Conservation (phyloP, 2,113 vertebrate genomes). For the Zosterops borbonicus region DNA sequence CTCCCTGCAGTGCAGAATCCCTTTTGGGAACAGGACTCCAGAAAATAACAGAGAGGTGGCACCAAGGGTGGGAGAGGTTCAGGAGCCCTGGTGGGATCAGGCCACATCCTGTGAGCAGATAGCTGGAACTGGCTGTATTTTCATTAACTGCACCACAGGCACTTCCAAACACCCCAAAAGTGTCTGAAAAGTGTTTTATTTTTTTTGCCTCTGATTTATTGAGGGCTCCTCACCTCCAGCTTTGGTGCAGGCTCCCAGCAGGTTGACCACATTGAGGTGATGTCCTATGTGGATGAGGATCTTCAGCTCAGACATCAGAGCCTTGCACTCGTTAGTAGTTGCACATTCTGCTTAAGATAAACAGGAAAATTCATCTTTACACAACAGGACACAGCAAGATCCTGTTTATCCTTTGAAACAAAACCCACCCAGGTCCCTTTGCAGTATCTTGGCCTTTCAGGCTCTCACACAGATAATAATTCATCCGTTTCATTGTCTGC, state of each 20-base stretch:
- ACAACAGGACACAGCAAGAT: slow-evolving; percentile 65
- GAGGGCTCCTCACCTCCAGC: slow-evolving; percentile 82
- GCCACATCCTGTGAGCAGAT: background rate
- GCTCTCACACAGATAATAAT: slow-evolving; percentile 46
- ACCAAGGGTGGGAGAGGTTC: background rate
- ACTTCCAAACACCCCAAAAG: background rate
- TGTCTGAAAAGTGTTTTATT: background rate
- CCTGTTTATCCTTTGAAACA: slow-evolving; percentile 67
- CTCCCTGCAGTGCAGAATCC: background rate
- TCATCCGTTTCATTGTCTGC: slow-evolving; percentile 43
- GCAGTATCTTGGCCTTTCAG: slow-evolving; percentile 36
- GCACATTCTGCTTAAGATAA: slow-evolving; percentile 84
- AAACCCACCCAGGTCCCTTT: slow-evolving; percentile 26
- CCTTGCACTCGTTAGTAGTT: slow-evolving; percentile 90
- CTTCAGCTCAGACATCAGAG: slow-evolving; percentile 94
- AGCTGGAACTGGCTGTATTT: background rate
- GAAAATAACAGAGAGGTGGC: background rate
- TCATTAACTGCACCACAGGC: background rate
- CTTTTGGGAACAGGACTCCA: background rate
- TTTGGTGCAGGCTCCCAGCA: slow-evolving; percentile 92
- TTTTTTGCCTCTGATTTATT: background rate
- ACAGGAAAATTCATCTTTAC: slow-evolving; percentile 62
- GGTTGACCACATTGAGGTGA: slow-evolving; percentile 93
- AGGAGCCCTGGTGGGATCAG: background rate
- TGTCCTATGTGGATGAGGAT: slow-evolving; percentile 95